Conservation (phyloP, 92 coral and sea anemone genomes). For the Diadumene lineata region DNA sequence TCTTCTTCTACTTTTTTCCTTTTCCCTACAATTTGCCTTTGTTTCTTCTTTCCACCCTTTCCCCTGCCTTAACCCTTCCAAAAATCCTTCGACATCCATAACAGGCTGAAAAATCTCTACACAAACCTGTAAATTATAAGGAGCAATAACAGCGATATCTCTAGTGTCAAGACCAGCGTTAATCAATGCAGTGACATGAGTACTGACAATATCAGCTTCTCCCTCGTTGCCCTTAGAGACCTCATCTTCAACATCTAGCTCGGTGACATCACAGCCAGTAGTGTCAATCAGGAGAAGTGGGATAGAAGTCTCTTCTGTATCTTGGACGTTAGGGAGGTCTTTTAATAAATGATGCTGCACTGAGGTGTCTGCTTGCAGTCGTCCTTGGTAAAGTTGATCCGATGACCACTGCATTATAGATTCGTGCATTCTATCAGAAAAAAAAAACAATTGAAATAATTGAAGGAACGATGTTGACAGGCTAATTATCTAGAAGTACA, state of each 20-base stretch:
- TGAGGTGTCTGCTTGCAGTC: constrained; percentile 73
- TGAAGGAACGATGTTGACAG: too few relatives aligned
- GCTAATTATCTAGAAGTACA: too few relatives aligned
- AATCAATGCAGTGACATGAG: constrained; percentile 81
- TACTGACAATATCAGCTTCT: constrained; percentile 91
- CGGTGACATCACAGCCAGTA: constrained; percentile 93
- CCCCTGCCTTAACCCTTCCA: too few relatives aligned
- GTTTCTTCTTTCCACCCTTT: too few relatives aligned
- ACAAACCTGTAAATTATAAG: constrained; percentile 89
- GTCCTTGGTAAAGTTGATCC: constrained; percentile 76
- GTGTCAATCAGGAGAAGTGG: constrained; percentile 95
- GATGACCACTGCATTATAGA: constrained; percentile 97
- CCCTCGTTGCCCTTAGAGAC: constrained; percentile 97
- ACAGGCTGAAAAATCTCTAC: too few relatives aligned
- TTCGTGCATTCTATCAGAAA: constrained; percentile 75
- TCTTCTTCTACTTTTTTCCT: background rate
- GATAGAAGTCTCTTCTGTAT: constrained; percentile 79
- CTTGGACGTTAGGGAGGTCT: constrained; percentile 76
- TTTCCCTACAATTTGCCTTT: too few relatives aligned
- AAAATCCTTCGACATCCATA: too few relatives aligned
- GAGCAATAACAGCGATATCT: constrained; percentile 93
- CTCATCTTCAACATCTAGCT: constrained; percentile 78
- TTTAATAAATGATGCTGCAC: constrained; percentile 73
- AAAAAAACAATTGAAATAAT: too few relatives aligned
- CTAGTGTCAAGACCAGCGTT: constrained; percentile 82